These are phyloP conservation scores for Heliocidaris erythrogramma DNA, from an alignment of 35 echinoderm and acorn worm genomes.

Conservation along the genomic window DNA sequence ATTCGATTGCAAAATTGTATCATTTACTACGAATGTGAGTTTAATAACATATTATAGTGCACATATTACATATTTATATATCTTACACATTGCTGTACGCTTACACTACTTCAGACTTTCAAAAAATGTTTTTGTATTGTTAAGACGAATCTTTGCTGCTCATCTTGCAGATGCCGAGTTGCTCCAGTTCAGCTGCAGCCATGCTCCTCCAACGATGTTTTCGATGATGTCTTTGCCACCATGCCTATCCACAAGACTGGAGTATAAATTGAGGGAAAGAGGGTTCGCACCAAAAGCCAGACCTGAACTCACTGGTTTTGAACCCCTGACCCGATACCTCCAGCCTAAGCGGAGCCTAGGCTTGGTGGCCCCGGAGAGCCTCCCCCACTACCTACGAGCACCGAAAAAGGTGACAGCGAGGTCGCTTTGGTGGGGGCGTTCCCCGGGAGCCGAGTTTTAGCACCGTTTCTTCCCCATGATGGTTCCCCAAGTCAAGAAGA, in stretches of 20 bases:
- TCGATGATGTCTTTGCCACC: slow-evolving; percentile 15
- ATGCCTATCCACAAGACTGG: slow-evolving; percentile 37
- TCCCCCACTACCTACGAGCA: slow-evolving; percentile 28
- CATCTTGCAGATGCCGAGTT: too few relatives aligned
- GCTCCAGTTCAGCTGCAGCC: too few relatives aligned
- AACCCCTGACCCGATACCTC: neutral
- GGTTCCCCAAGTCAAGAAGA: slow-evolving; percentile 6
- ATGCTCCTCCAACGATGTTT: neutral
- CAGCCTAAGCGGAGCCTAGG: slow-evolving; percentile 24
- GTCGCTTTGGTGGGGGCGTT: neutral
- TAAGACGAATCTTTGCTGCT: too few relatives aligned
- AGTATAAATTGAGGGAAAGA: slow-evolving; percentile 5
- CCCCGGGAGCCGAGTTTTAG: slow-evolving; percentile 36
- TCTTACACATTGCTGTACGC: too few relatives aligned
- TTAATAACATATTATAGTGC: too few relatives aligned
- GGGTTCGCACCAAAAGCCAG: neutral
- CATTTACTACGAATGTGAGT: too few relatives aligned
- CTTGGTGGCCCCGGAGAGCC: slow-evolving; percentile 8
- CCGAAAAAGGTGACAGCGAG: slow-evolving; percentile 39
- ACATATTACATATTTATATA: too few relatives aligned
- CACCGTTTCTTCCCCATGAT: slow-evolving; percentile 30
- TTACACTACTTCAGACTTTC: too few relatives aligned
- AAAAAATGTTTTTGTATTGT: too few relatives aligned
- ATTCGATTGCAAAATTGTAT: too few relatives aligned
- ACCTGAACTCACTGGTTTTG: neutral